Base-by-base conservation (phyloP, 2,113 vertebrate species). In the Todiramphus chloris region DNA sequence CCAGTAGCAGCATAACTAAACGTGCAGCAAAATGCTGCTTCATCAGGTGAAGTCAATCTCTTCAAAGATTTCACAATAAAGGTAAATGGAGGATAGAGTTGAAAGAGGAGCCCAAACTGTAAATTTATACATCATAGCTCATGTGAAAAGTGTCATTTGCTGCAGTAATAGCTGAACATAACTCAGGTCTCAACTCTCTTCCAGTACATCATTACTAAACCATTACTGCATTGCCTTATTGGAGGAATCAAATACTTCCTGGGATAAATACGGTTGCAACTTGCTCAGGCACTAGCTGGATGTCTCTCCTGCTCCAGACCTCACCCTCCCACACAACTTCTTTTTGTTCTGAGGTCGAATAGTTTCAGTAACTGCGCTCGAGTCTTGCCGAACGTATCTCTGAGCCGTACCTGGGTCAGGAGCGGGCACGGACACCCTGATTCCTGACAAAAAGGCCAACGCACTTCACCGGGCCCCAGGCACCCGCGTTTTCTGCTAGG, bases 381-480 rank as follows among this genome's bases (percentile, higher is more conserved):
- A 64, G 43, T 4, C 73, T 33, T 33, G 21, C 51, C 19, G 21
- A 39, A 5, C 24, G 3, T 2, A 7, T 3, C n/a, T 13, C n/a
- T 14, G 30, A 43, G 3, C 10, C 2, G 27, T 7, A 31, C 63
- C 63, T 4, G 31, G 11, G 11, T 25, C 25, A 31, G 50, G 7
- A 6, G 17, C 4, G 43, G 24, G 11, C 63, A 18, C 56, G 56
- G 27, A 66, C 76, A 41, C 60, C 0, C 60, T 0, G 16, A 25
- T 27, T 58, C 35, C 80, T 8, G 5, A 39, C 11, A 11, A 28
- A 41, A 28, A 5, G 41, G 21, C 50, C 2, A 33, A 53, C 5
- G 2, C 30, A 0, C 37, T 10, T 9, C 63, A 12, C 1, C 14
- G 13, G 25, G 6, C 31, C 41, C 5, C 70, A 5, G 15, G 9